Base-by-base conservation (phyloP, 2,113 vertebrate genomes). In the Mirza zaza region DNA sequence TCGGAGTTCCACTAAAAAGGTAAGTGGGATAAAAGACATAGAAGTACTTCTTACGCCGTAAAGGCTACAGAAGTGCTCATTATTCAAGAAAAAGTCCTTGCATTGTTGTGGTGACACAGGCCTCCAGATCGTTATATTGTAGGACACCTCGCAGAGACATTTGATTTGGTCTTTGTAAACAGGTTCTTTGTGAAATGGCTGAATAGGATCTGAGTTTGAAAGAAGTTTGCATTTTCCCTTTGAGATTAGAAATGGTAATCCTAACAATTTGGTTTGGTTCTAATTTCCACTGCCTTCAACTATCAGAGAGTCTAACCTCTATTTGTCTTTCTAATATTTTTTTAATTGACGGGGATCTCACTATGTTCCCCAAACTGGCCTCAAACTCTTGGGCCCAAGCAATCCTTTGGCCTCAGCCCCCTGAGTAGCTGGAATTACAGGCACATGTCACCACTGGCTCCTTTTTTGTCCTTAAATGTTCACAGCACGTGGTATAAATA, bases 1-100 rank as follows among this genome's bases (percentile, higher is more conserved):
- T 97, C 99, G 99, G 92, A 99, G 99, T 97, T 99, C 99, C 0
- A 99, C 99, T 81, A 99, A 99, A 98, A 99, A 99, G 99, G 99
- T 99, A 3, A 81, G 18, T 14, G 76, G 87, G 68, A 55, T 14
- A 45, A 8, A 34, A 65, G 39, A 39, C 11, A 11, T 0, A 21
- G n/a, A 2, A 14, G 15, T 52, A 15, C 2, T 34, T n/a, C 14
- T 45, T 55, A 1, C 4, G n/a, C 65, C n/a, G 10, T 59, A 15
- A 6, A 3, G 12, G 42, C 8, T 48, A 32, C 4, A 0, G 23
- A 48, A 3, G 4, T 36, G 48, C n/a, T 55, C 25, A 0, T 55
- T 32, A 42, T 55, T 73, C 32, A 14, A 7, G 59, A 32, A 48
- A 63, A 55, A 76, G 52, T 25, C 77, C 48, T 59, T 17, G 27